These are phyloP conservation scores for Andrena hattorfiana DNA, from an alignment of 2,888 invertebrate species.

Conservation along the genomic window DNA sequence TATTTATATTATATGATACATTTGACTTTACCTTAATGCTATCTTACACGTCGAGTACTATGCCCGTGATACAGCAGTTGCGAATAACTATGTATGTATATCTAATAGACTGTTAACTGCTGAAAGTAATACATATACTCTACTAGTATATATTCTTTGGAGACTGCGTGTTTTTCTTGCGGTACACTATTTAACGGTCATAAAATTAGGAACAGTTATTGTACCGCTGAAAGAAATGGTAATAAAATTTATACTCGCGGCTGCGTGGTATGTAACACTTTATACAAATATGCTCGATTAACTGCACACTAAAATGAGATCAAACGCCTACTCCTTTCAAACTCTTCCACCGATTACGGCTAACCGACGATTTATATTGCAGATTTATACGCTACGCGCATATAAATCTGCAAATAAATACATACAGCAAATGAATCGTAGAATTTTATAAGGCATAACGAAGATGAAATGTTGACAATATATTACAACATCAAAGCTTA, in stretches of 20 bases:
- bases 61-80: conserved; percentile 42
- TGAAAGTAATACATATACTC: conserved; percentile 33
- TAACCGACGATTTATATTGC: conserved; percentile 26
- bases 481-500: conserved; percentile 46
- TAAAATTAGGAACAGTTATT: conserved; percentile 48
- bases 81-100: conserved; percentile 28
- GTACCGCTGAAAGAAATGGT: conserved; percentile 16
- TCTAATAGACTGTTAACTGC: conserved; percentile 27
- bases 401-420: conserved; percentile 13
- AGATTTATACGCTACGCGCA: conserved; percentile 10
- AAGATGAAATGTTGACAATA: conserved; percentile 43
- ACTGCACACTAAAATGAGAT: conserved; percentile 15
- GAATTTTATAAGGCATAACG: conserved; percentile 42
- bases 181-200: neutral
- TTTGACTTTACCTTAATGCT: conserved; percentile 47
- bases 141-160: conserved; percentile 33
- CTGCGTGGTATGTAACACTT: conserved; percentile 16
- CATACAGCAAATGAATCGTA: conserved; percentile 33
- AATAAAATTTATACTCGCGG: conserved; percentile 16
- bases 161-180: conserved; percentile 10
- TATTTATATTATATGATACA: conserved; percentile 58
- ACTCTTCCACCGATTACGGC: neutral
- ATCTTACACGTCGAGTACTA: conserved; percentile 46
- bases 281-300: conserved; percentile 6
- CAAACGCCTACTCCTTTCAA: neutral